These are phyloP conservation scores for Gastrophysa polygoni DNA, from an alignment of 2,888 invertebrate species.

Conservation along the genomic window DNA sequence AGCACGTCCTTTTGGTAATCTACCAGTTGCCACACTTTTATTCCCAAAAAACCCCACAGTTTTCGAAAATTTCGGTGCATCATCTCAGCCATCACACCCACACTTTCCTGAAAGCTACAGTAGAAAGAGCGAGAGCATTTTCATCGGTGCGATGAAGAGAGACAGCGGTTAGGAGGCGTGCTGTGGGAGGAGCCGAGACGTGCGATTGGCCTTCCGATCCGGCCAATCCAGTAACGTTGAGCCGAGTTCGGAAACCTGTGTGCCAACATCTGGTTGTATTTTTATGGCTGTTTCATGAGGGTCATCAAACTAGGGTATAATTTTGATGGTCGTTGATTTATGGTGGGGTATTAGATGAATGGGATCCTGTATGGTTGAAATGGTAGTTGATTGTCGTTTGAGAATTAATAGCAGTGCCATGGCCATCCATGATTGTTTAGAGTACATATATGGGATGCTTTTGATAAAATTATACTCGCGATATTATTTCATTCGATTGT, in stretches of 20 bases:
- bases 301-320: constrained; percentile 37
- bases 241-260: too few relatives aligned
- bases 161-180: constrained; percentile 22
- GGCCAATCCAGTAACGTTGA: constrained; percentile 23
- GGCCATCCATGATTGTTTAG: too few relatives aligned
- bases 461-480: too few relatives aligned
- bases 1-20: constrained; percentile 22
- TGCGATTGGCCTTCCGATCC: constrained; percentile 26
- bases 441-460: too few relatives aligned
- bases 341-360: constrained; percentile 16
- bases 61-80: neutral
- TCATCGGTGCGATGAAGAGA: constrained; percentile 17
- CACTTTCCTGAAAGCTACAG: constrained; percentile 1
- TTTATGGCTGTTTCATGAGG: constrained; percentile 38
- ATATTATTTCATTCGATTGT: too few relatives aligned
- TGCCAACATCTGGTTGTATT: constrained; percentile 36
- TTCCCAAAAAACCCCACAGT: neutral
- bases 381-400: too few relatives aligned
- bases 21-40: neutral
- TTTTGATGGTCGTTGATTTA: constrained; percentile 25
- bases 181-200: constrained; percentile 26
- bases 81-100: neutral
- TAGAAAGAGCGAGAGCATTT: constrained; percentile 8
- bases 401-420: too few relatives aligned
- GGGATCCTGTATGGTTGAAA: too few relatives aligned